A percentile compares a stretch with the other conserved stretches of the same genome.
phyloP scores from a whole-genome alignment of 2,888 invertebrate species.

The Drosophila diplacantha region DNA sequence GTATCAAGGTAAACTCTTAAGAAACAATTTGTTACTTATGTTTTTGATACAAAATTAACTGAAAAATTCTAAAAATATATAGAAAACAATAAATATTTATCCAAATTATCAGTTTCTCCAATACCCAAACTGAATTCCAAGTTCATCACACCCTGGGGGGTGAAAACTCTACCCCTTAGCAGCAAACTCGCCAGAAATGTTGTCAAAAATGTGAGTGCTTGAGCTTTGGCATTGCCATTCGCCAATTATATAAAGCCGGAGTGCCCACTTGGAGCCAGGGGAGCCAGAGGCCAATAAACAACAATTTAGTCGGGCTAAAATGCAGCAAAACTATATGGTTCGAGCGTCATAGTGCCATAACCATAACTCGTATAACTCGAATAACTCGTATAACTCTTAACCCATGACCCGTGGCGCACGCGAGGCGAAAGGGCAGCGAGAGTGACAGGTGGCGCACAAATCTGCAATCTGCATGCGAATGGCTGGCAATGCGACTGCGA shows the following conservation, averaged over 20 bases:
- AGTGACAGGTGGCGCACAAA: conserved; percentile 45
- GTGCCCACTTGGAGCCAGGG: conserved; percentile 1
- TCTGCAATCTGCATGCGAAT: conserved; percentile 44
- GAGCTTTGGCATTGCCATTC: conserved; percentile 38
- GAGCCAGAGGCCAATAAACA: conserved; percentile 45
- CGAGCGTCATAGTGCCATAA: conserved; percentile 20
- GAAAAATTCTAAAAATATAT: not conserved
- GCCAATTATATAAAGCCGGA: conserved; percentile 29
- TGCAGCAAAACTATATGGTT: conserved; percentile 61
- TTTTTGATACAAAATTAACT: not conserved
- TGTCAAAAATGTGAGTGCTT: conserved; percentile 50
- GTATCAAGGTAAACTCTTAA: not conserved
- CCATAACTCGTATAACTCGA: conserved; percentile 22
- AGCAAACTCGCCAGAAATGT: conserved; percentile 38
- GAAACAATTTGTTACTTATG: not conserved
- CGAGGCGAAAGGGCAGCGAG: conserved; percentile 33
- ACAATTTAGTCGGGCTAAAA: conserved; percentile 55
- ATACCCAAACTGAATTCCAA: too few species aligned
- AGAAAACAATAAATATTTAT: not conserved
- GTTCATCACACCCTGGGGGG: not conserved
- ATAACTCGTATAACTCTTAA: conserved; percentile 21
- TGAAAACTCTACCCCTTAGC: not conserved
- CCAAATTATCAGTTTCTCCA: not conserved
- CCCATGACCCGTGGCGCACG: conserved; percentile 24
- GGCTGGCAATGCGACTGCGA: conserved; percentile 8